phyloP scores from a whole-genome alignment of 2,113 vertebrate genomes.

The Sula dactylatra region DNA sequence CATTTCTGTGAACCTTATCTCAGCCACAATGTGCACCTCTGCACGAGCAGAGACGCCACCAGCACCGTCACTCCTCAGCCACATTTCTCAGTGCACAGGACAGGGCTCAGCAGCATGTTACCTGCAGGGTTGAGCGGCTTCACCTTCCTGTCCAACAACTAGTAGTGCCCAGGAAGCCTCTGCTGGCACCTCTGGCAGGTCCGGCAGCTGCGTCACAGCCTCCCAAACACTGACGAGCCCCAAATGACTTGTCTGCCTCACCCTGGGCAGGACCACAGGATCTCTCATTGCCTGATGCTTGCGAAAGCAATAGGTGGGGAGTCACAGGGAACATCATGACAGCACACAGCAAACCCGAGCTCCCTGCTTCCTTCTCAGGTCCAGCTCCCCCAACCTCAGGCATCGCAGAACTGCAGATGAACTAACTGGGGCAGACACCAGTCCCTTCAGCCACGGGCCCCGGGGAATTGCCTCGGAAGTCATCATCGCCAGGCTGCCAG shows the following conservation, averaged over 20 bases:
- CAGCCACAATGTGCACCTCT: rapidly evolving
- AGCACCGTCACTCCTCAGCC: neutral
- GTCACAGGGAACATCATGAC: neutral
- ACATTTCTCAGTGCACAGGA: rapidly evolving
- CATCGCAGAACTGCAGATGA: rapidly evolving
- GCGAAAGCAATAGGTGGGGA: neutral
- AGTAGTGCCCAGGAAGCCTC: neutral
- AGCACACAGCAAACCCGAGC: neutral
- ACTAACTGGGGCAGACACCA: neutral
- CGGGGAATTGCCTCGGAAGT: rapidly evolving
- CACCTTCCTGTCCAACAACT: rapidly evolving
- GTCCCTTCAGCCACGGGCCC: rapidly evolving
- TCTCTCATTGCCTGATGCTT: rapidly evolving
- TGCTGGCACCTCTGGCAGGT: neutral
- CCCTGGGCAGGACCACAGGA: rapidly evolving
- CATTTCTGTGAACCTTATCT: neutral
- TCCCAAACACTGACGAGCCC: neutral
- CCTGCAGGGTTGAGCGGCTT: neutral
- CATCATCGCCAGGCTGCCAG: rapidly evolving
- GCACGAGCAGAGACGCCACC: neutral
- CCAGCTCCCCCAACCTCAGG: rapidly evolving
- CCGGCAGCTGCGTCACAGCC: rapidly evolving
- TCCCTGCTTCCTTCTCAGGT: neutral
- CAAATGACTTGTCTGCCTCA: rapidly evolving
- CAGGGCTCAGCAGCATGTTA: neutral